These are phyloP conservation scores for Vimba vimba DNA, from an alignment of 2,113 vertebrate species.

Conservation along the genomic window DNA sequence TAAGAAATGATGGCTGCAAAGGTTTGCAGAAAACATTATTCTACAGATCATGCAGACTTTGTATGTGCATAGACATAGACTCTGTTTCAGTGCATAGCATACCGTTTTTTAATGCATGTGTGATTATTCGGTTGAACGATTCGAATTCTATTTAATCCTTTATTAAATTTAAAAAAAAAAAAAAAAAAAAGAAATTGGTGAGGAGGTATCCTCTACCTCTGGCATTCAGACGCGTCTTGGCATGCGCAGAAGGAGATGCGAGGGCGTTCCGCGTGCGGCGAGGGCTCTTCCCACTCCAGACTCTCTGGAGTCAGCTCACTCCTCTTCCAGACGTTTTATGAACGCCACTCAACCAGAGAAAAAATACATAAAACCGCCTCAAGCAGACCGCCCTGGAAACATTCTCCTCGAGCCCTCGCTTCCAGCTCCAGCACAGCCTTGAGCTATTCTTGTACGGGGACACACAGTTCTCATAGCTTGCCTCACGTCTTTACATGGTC, in stretches of 20 bases:
- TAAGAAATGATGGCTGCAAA: background rate
- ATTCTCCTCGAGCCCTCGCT: conserved; percentile 52
- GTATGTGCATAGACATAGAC: background rate
- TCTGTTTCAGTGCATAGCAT: background rate
- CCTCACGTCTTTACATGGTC: conserved; percentile 35
- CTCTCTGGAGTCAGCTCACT: conserved; percentile 62
- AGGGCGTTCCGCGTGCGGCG: conserved; percentile 56
- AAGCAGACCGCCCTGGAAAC: conserved; percentile 60
- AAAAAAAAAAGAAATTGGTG: too few relatives aligned
- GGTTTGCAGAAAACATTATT: background rate
- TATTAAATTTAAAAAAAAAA: background rate
- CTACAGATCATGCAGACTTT: background rate
- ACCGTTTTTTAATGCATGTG: conserved; percentile 53
- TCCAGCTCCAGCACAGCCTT: conserved; percentile 54
- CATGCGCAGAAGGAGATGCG: conserved; percentile 49
- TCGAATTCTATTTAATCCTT: background rate
- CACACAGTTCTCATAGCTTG: conserved; percentile 45
- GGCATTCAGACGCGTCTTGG: conserved; percentile 39
- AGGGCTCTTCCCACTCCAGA: conserved; percentile 66
- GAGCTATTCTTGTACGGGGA: conserved; percentile 55
- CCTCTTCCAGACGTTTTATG: conserved; percentile 64
- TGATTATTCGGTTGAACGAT: conserved; percentile 45
- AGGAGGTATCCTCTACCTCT: conserved; percentile 36
- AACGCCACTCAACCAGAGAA: conserved; percentile 54
- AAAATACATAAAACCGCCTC: conserved; percentile 56